A percentile compares a stretch with the other conserved stretches of the same genome.
phyloP scores from a whole-genome alignment of 1,140 invertebrate species.

The Trichonephila clavata region DNA sequence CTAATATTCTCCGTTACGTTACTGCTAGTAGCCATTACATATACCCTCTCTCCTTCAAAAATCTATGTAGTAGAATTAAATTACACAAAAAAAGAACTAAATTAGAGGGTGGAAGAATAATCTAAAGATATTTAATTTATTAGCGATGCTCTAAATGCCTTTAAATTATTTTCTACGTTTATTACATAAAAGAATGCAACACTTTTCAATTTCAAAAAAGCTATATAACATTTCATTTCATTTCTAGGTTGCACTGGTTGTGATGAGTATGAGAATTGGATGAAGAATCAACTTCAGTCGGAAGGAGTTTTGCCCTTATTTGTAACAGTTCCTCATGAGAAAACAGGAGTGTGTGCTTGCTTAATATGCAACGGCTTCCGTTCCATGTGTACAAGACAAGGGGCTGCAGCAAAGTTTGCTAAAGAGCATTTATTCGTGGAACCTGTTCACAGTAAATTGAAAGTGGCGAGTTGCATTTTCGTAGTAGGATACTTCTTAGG shows the following conservation, averaged over 20 bases:
- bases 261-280: constrained; percentile 11
- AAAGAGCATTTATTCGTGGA: not conserved
- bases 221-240: not conserved
- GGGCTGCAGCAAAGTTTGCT: constrained; percentile 27
- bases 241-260: constrained; percentile 42
- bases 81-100: too few species aligned
- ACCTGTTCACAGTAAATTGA: not conserved
- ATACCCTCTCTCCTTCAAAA: too few species aligned
- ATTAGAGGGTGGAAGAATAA: too few species aligned
- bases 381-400: constrained; percentile 40
- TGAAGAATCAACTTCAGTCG: not conserved
- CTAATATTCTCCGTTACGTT: too few species aligned
- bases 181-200: too few species aligned
- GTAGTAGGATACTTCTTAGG: constrained; percentile 52
- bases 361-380: not conserved
- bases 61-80: too few species aligned
- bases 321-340: not conserved
- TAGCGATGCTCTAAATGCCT: too few species aligned
- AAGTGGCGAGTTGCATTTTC: not conserved
- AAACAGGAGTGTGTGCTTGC: constrained; percentile 62
- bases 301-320: constrained; percentile 36
- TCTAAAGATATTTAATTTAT: too few species aligned
- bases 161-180: too few species aligned
- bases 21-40: too few species aligned
- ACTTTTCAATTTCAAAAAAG: too few species aligned